Evolutionary conservation across 1,140 invertebrate species (phyloP).

Genomic region (Nilaparvata lugens): DNA sequence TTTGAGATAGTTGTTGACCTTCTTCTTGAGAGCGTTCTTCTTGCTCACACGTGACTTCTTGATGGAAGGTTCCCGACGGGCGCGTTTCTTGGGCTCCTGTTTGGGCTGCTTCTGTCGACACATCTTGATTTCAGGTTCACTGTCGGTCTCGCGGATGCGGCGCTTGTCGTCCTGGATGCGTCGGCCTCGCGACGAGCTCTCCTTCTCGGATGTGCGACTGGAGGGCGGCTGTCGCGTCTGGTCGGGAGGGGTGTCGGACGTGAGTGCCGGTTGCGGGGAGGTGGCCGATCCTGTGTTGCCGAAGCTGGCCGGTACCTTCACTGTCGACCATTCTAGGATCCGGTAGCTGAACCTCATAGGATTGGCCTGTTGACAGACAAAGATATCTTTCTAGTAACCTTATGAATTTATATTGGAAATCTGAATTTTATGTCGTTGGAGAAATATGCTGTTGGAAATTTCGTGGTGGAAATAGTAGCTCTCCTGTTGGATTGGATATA

Average conservation of each 20-base stretch:
- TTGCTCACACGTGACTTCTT: not conserved
- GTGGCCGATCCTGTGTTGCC: not conserved
- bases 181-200: not conserved
- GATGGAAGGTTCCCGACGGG: not conserved
- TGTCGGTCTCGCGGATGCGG: not conserved
- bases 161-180: not conserved
- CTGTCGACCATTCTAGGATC: conserved; percentile 31
- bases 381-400: too few relatives aligned
- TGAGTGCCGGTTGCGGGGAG: not conserved
- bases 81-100: not conserved
- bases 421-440: too few relatives aligned
- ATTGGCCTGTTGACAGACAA: conserved; percentile 30
- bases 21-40: too few relatives aligned
- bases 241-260: not conserved
- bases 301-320: conserved; percentile 7
- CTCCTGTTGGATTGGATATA: too few relatives aligned
- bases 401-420: too few relatives aligned
- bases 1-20: too few relatives aligned
- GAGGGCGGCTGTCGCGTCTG: not conserved
- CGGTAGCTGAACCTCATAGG: conserved; percentile 41
- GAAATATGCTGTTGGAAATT: too few relatives aligned
- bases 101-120: not conserved
- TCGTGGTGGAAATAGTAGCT: too few relatives aligned
- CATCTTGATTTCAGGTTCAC: not conserved
- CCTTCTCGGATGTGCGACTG: not conserved